Percentiles rank a stretch among this genome's conserved stretches.
Evolutionary conservation across 2,113 vertebrate genomes (phyloP).

Genomic region (Hiodon tergisus): DNA sequence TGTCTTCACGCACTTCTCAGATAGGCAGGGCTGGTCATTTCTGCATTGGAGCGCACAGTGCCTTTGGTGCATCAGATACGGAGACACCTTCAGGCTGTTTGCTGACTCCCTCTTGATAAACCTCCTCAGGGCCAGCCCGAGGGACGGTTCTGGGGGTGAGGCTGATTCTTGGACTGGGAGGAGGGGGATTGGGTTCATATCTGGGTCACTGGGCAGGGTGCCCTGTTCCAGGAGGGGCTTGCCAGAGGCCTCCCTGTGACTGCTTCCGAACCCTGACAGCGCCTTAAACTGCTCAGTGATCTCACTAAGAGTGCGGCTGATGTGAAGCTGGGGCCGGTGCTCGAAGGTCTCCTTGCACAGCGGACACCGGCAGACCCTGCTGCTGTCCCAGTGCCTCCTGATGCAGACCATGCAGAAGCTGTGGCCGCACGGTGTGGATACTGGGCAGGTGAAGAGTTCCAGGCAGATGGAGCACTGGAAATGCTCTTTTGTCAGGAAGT

Average conservation of each 20-base stretch:
- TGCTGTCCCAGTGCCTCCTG: conserved; percentile 29
- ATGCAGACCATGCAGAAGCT: conserved; percentile 40
- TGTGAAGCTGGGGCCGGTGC: conserved; percentile 56
- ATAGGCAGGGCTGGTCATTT: conserved; percentile 51
- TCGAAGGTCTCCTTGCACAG: conserved; percentile 61
- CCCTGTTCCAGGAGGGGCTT: background rate
- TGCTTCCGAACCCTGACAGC: conserved; percentile 26
- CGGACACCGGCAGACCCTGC: conserved; percentile 53
- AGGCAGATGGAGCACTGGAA: conserved; percentile 42
- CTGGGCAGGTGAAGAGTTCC: conserved; percentile 35
- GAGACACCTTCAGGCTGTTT: conserved; percentile 18
- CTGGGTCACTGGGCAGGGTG: background rate
- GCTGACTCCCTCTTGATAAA: conserved; percentile 48
- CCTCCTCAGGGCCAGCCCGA: conserved; percentile 29
- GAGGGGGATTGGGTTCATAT: background rate
- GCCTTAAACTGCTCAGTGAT: conserved; percentile 60
- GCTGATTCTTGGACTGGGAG: background rate
- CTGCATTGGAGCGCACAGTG: conserved; percentile 46
- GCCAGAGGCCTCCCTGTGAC: background rate
- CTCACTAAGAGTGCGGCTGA: conserved; percentile 61
- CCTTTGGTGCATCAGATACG: conserved; percentile 38
- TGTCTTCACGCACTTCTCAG: conserved; percentile 43
- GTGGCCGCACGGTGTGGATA: conserved; percentile 31
- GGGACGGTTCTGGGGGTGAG: background rate
- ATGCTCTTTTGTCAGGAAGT: conserved; percentile 37